Evolutionary conservation across 1,140 invertebrate genomes (phyloP).

Genomic region (Drosophila malerkotliana): DNA sequence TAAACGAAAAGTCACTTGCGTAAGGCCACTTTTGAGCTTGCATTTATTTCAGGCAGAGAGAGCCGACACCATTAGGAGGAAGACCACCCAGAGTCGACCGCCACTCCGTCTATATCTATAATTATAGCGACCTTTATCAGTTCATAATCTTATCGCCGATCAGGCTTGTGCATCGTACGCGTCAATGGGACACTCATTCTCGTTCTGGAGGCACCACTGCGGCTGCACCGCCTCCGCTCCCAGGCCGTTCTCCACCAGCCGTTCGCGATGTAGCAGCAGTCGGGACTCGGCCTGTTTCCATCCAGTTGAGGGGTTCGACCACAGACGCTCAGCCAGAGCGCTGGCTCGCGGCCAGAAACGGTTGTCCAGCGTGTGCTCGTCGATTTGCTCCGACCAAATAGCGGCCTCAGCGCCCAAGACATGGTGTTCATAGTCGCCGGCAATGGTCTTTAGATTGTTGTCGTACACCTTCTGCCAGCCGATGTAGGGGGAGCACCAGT

Average conservation of each 20-base stretch:
- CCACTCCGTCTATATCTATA: constrained; percentile 41
- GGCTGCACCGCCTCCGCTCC: constrained; percentile 89
- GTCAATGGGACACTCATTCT: constrained; percentile 87
- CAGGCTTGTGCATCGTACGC: constrained; percentile 59
- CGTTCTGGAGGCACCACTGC: constrained; percentile 92
- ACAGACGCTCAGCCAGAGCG: constrained; percentile 92
- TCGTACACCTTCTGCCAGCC: constrained; percentile 94
- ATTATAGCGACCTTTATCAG: constrained; percentile 36
- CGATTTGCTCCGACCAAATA: constrained; percentile 92
- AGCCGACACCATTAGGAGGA: constrained; percentile 6
- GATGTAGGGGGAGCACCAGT: constrained; percentile 95
- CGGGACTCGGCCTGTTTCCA: constrained; percentile 89
- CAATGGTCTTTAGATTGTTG: constrained; percentile 88
- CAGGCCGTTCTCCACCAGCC: constrained; percentile 88
- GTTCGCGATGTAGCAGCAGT: constrained; percentile 89
- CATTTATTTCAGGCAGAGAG: constrained; percentile 57
- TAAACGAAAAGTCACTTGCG: constrained; percentile 64
- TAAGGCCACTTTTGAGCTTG: constrained; percentile 38
- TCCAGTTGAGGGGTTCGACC: constrained; percentile 87
- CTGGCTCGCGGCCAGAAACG: constrained; percentile 92
- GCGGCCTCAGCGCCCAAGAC: constrained; percentile 90
- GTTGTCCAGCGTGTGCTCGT: constrained; percentile 87
- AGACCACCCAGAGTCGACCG: constrained; percentile 16
- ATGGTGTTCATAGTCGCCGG: constrained; percentile 84
- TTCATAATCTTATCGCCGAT: constrained; percentile 12